A percentile compares a stretch with the other conserved stretches of the same genome.
These are phyloP conservation scores for Prunella strophiata DNA, from an alignment of 2,797 vertebrate genomes.

Conservation along the genomic window DNA sequence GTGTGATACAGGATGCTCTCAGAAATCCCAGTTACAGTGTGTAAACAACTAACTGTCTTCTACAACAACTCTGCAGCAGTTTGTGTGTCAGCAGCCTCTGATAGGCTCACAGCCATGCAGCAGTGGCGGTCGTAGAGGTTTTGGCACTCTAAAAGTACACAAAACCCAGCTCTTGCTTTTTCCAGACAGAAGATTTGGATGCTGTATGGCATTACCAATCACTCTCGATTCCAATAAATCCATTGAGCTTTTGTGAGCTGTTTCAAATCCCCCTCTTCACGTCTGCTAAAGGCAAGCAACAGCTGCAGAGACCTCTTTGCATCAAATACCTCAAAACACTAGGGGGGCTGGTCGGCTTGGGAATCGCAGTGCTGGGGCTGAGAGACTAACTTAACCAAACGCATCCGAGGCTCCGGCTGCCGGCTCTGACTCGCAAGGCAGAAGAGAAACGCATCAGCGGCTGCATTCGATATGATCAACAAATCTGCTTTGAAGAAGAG, in stretches of 20 bases:
- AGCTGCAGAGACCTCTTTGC: conserved; percentile 3
- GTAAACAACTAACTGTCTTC: not conserved
- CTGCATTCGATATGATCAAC: conserved; percentile 3
- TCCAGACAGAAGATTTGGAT: not conserved
- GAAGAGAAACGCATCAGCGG: not conserved
- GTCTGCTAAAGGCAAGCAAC: not conserved
- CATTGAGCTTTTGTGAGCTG: not conserved
- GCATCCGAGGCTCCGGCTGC: not conserved
- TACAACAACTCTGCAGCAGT: not conserved
- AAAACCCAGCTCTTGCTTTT: not conserved
- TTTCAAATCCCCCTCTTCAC: not conserved
- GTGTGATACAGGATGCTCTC: conserved; percentile 2
- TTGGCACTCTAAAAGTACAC: not conserved
- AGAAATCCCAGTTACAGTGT: not conserved
- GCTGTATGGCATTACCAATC: not conserved
- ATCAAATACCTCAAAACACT: conserved; percentile 17
- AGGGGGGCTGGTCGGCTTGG: not conserved
- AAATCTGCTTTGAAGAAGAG: not conserved
- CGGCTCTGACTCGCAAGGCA: not conserved
- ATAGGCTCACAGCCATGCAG: not conserved
- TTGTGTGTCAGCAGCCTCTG: not conserved
- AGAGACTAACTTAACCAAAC: not conserved
- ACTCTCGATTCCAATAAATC: not conserved
- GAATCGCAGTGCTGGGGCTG: not conserved
- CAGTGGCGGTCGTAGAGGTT: not conserved